Percentiles rank a stretch among this genome's conserved stretches.
phyloP scores from a whole-genome alignment of 2,113 vertebrate species.

The Alexandromys fortis region DNA sequence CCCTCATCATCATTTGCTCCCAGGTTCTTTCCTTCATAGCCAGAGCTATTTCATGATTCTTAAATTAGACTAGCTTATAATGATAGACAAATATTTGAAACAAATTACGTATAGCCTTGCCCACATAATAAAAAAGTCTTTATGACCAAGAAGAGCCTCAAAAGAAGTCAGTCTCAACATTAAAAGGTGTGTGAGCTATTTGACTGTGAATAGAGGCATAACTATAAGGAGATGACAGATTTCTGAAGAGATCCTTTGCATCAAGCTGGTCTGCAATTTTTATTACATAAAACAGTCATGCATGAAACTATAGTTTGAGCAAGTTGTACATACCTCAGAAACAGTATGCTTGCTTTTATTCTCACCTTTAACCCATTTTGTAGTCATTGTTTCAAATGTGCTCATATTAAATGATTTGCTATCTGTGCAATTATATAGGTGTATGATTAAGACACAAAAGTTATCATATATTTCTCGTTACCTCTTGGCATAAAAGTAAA shows the following conservation, averaged over 20 bases:
- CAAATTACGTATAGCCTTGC: neutral
- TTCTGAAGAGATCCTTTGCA: neutral
- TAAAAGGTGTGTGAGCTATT: neutral
- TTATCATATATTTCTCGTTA: neutral
- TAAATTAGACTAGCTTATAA: neutral
- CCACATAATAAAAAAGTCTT: neutral
- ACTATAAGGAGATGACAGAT: neutral
- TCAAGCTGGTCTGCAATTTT: neutral
- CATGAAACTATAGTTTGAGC: neutral
- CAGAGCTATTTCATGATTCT: neutral
- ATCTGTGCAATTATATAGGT: neutral
- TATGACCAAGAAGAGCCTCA: neutral
- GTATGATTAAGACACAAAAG: neutral
- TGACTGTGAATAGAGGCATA: neutral
- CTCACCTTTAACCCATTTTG: neutral
- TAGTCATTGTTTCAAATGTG: neutral
- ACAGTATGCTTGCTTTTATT: neutral
- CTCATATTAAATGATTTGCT: neutral
- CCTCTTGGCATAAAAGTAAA: neutral
- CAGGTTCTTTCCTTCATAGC: neutral
- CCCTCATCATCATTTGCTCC: neutral
- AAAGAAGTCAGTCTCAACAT: constrained; percentile 8
- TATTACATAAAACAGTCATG: neutral
- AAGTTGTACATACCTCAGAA: neutral
- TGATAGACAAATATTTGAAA: neutral